A percentile compares a stretch with the other conserved stretches of the same genome.
phyloP scores from a whole-genome alignment of 2,797 vertebrate genomes.

The Rhinoraja longicauda region DNA sequence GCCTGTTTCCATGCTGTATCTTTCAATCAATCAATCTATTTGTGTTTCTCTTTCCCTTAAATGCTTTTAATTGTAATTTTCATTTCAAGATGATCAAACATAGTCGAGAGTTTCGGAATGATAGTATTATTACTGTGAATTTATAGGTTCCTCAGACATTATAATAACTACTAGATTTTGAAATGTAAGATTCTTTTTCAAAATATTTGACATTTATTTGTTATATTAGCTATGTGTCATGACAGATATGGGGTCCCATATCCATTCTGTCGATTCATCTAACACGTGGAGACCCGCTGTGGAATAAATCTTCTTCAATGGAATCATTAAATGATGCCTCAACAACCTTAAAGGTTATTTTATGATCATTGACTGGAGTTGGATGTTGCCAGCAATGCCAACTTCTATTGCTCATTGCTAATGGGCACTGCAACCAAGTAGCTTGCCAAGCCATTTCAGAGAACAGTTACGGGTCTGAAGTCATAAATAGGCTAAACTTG shows the following conservation, averaged over 20 bases:
- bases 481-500: too few relatives aligned
- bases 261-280: not conserved
- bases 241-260: not conserved
- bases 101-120: not conserved
- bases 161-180: not conserved
- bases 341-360: not conserved
- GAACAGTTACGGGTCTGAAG: too few relatives aligned
- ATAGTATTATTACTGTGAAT: not conserved
- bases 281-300: not conserved
- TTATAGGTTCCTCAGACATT: not conserved
- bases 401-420: too few relatives aligned
- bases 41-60: not conserved
- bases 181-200: not conserved
- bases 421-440: too few relatives aligned
- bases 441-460: too few relatives aligned
- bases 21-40: not conserved
- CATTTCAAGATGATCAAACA: not conserved
- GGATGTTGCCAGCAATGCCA: too few relatives aligned
- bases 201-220: not conserved
- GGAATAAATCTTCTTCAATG: not conserved
- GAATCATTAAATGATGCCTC: not conserved
- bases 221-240: not conserved
- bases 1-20: too few relatives aligned
- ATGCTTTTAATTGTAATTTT: not conserved
- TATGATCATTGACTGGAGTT: not conserved